Percentiles rank a stretch among this genome's conserved stretches.
Conservation (phyloP, 2,113 vertebrate species). For the Pyxicephalus adspersus region DNA sequence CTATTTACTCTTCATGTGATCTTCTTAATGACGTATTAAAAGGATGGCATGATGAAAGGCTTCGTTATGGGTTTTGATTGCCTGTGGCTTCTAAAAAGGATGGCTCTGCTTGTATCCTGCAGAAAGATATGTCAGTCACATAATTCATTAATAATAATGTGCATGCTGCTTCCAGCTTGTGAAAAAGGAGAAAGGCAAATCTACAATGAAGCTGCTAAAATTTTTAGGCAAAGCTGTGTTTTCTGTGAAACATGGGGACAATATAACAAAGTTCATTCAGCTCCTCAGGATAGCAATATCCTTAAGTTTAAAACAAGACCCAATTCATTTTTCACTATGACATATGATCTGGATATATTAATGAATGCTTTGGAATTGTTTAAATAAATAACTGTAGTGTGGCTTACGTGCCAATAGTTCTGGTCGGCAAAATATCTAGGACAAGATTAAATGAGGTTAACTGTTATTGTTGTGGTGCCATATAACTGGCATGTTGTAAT, state of each 20-base stretch:
- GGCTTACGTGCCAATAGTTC: too few relatives aligned
- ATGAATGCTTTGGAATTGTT: too few relatives aligned
- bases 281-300: too few relatives aligned
- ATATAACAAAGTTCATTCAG: too few relatives aligned
- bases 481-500: too few relatives aligned
- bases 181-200: background rate
- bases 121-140: constrained; percentile 3
- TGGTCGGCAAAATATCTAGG: too few relatives aligned
- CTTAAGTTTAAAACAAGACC: too few relatives aligned
- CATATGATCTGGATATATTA: too few relatives aligned
- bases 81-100: constrained; percentile 16
- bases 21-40: constrained; percentile 17
- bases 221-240: background rate
- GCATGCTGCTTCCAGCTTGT: background rate
- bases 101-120: background rate
- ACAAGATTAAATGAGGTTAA: too few relatives aligned
- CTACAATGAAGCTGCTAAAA: background rate
- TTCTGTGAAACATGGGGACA: background rate
- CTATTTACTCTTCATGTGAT: constrained; percentile 39
- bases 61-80: constrained; percentile 20
- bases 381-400: too few relatives aligned
- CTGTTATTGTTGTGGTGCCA: too few relatives aligned
- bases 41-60: background rate
- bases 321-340: too few relatives aligned
- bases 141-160: constrained; percentile 7